phyloP scores from a whole-genome alignment of 1,140 invertebrate genomes.

The Dendroctonus ponderosae region DNA sequence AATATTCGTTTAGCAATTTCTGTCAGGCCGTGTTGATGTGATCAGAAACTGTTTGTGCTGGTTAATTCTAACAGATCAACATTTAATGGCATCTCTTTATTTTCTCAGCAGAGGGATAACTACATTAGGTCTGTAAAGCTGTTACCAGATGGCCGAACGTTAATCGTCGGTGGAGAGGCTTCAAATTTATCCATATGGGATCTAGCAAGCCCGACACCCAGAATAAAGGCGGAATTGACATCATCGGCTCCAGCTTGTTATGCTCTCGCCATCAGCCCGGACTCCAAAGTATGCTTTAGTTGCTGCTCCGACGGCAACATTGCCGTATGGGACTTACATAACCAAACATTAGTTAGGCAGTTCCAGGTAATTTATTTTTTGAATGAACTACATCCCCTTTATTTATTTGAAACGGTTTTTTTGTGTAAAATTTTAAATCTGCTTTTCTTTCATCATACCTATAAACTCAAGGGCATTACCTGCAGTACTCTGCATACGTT shows the following conservation, averaged over 20 bases:
- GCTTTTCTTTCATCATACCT: too few relatives aligned
- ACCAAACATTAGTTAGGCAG: constrained; percentile 88
- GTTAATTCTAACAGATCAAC: too few relatives aligned
- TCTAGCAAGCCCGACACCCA: constrained; percentile 78
- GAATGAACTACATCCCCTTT: neutral
- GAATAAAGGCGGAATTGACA: constrained; percentile 90
- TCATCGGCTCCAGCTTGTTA: constrained; percentile 92
- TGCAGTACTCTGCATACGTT: too few relatives aligned
- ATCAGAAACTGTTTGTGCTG: too few relatives aligned
- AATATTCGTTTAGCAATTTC: too few relatives aligned
- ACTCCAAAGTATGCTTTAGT: constrained; percentile 93
- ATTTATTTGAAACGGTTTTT: neutral
- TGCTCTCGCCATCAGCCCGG: constrained; percentile 84
- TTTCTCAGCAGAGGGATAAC: constrained; percentile 71
- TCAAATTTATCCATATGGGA: constrained; percentile 90
- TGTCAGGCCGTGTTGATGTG: too few relatives aligned
- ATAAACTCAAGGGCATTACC: too few relatives aligned
- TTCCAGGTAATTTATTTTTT: constrained; percentile 64
- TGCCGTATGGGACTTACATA: constrained; percentile 95
- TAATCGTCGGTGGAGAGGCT: constrained; percentile 91
- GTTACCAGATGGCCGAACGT: constrained; percentile 82
- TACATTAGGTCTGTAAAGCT: constrained; percentile 91
- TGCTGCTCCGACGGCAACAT: constrained; percentile 98
- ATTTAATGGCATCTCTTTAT: neutral
- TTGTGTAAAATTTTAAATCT: too few relatives aligned